A percentile compares a stretch with the other conserved stretches of the same genome.
Evolutionary conservation across 2,113 vertebrate genomes (phyloP).

Genomic region (Tringa solitaria): DNA sequence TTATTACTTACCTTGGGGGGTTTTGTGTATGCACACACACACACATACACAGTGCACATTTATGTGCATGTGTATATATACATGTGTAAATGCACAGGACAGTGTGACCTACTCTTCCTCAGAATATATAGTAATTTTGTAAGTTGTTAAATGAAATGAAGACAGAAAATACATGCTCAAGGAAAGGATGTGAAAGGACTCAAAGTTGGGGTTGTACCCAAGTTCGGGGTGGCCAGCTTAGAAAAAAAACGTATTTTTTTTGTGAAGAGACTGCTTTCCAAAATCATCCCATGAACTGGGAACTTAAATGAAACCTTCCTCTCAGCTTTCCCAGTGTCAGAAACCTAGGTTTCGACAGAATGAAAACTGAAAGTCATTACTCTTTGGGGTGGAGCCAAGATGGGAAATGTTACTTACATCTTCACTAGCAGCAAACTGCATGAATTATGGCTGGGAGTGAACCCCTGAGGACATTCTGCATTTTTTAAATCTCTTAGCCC

Average conservation of each 20-base stretch:
- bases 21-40: rapidly evolving
- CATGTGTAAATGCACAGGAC: neutral
- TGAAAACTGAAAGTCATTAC: conserved; percentile 37
- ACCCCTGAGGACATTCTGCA: neutral
- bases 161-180: neutral
- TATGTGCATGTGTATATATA: neutral
- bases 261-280: neutral
- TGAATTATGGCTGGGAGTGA: neutral
- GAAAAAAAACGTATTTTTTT: rapidly evolving
- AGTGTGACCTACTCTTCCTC: neutral
- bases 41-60: neutral
- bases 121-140: neutral
- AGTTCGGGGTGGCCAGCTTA: neutral
- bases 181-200: neutral
- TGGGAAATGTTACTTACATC: neutral
- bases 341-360: neutral
- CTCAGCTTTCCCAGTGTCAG: neutral
- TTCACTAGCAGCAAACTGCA: neutral
- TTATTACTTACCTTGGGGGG: neutral
- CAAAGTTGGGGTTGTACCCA: neutral
- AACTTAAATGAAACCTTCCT: neutral
- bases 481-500: neutral
- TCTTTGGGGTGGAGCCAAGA: conserved; percentile 18
- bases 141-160: neutral
- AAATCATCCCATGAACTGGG: neutral